Conservation (phyloP, 1,140 invertebrate genomes). For the Musca domestica region DNA sequence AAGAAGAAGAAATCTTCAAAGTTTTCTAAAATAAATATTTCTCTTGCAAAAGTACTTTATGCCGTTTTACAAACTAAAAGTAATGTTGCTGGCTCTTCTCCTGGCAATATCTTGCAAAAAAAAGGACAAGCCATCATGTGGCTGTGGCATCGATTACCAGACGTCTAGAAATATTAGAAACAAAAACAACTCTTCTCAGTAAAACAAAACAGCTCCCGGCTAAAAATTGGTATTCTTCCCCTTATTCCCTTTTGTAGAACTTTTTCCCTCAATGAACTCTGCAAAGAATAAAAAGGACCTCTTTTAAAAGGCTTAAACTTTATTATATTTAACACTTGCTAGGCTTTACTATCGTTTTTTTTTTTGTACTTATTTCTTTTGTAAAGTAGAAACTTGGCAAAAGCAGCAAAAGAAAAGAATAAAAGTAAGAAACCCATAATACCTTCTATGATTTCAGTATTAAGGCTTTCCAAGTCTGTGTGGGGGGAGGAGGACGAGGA, state of each 20-base stretch:
- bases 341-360: slow-evolving; percentile 4
- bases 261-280: too few species aligned
- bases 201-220: not conserved
- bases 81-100: too few species aligned
- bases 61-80: too few species aligned
- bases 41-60: too few species aligned
- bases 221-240: not conserved
- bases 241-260: not conserved
- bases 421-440: not conserved
- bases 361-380: too few species aligned
- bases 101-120: too few species aligned
- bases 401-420: not conserved
- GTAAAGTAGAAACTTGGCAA: not conserved
- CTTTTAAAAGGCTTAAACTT: not conserved
- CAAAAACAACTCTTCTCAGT: slow-evolving; percentile 5
- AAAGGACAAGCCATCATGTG: too few species aligned
- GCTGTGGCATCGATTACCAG: too few species aligned
- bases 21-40: too few species aligned
- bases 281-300: not conserved
- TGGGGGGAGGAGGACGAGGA: too few species aligned
- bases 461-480: not conserved
- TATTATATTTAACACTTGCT: slow-evolving; percentile 8
- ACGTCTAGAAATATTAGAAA: not conserved
- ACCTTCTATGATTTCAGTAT: not conserved
- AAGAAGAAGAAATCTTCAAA: too few species aligned